phyloP scores from a whole-genome alignment of 2,113 vertebrate genomes.

The Lepus americanus region DNA sequence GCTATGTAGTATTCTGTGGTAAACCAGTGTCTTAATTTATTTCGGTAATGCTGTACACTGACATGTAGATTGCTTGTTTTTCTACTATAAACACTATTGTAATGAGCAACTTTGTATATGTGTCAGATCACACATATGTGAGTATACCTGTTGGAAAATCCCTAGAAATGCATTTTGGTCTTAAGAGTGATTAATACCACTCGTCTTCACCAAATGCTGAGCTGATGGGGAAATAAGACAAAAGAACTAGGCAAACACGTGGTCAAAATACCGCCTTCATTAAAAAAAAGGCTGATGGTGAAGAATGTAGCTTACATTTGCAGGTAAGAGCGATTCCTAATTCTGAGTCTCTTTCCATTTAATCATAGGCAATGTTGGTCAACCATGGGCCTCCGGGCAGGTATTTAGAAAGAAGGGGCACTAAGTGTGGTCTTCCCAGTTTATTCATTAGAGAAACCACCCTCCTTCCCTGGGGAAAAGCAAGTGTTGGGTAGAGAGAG shows the following conservation, averaged over 20 bases:
- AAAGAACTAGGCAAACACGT: not conserved
- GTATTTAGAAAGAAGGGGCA: not conserved
- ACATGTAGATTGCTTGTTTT: not conserved
- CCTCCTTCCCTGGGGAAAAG: not conserved
- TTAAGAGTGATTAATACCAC: not conserved
- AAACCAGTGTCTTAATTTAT: not conserved
- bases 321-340: not conserved
- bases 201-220: not conserved
- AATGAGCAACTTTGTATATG: too few species aligned
- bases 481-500: not conserved
- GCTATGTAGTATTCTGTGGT: not conserved
- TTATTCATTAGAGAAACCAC: slow-evolving; percentile 44
- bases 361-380: not conserved
- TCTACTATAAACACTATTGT: not conserved
- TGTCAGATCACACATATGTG: not conserved
- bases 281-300: not conserved
- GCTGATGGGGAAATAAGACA: not conserved
- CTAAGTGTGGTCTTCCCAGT: not conserved
- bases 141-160: not conserved
- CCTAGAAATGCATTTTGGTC: not conserved
- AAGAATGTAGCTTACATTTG: not conserved
- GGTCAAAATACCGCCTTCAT: not conserved
- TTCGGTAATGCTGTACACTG: not conserved
- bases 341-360: slow-evolving; percentile 32
- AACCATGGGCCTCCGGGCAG: not conserved